Evolutionary conservation across 2,888 invertebrate genomes (phyloP), one percentile per base, ranked within the genome.

Genomic region (Leptura quadrifasciata): DNA sequence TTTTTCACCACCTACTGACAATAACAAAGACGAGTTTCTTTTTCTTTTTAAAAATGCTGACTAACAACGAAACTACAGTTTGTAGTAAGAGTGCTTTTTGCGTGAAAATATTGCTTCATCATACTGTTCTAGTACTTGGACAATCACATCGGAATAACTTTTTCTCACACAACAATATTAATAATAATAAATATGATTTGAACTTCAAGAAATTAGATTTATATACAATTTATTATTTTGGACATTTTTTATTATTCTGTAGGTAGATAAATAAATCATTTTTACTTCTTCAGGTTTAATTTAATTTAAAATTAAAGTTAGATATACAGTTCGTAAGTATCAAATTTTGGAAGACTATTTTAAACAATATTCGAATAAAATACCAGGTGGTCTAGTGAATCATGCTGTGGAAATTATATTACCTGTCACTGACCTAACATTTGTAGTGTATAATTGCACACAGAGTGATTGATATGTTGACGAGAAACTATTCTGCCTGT

Each of bases 21-120:
- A 18, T 21, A 57, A 55, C 35, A 35, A 31, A 27, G 54, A 31
- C 12, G 31, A 57, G 31, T 55, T 67, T 4, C 67, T 67, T 63
- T 63, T 63, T 18, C 27, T 63, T 63, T n/a, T 18, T n/a, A 67
- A 67, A 67, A 67, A n/a, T 68, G 68, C 68, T 68, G 68, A 68
- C 55, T 68, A 68, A 67, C 24, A 55, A 31, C 17, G 24, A 67
- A 47, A 65, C 10, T 21, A 27, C n/a, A n/a, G 31, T 17, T 63
- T 18, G 35, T 63, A 63, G 63, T 63, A 31, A 39, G 17, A 63
- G 35, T 39, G 63, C 27, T 57, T 57, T 57, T 57, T 57, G 57
- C 21, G 15, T 10, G 57, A 57, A 57, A 20, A 57, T 57, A 57
- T 12, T 57, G 57, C 57, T 57, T 9, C 57, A 57, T 57, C 57